Percentiles rank a stretch among this genome's conserved stretches.
phyloP scores from a whole-genome alignment of 2,113 vertebrate species.

The Mobula birostris region DNA sequence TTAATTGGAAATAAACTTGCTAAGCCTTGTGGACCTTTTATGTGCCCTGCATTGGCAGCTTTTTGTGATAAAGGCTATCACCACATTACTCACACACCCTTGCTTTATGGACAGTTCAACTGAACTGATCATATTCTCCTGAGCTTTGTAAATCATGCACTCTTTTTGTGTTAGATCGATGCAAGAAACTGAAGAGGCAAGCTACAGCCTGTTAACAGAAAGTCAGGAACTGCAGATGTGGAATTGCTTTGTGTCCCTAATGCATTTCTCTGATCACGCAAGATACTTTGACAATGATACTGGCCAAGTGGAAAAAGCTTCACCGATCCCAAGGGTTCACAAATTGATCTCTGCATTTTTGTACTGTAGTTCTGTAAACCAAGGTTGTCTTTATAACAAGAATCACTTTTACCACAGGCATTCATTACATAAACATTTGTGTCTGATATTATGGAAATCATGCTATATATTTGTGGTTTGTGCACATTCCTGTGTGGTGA shows the following conservation, averaged over 20 bases:
- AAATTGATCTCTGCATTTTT: slow-evolving; percentile 36
- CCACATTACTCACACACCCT: background rate
- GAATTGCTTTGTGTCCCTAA: slow-evolving; percentile 15
- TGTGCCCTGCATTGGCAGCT: no score
- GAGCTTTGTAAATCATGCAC: background rate
- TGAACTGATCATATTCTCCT: slow-evolving; percentile 5
- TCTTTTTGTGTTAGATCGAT: background rate
- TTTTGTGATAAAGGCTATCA: background rate
- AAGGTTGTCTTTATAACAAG: slow-evolving; percentile 31
- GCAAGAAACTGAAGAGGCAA: background rate
- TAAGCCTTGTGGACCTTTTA: no score
- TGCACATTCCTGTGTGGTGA: slow-evolving; percentile 32
- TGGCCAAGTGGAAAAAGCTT: slow-evolving; percentile 37
- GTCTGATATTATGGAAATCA: slow-evolving; percentile 37
- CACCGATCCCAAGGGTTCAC: slow-evolving; percentile 32
- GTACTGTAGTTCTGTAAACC: slow-evolving; percentile 31
- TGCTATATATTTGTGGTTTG: slow-evolving; percentile 29
- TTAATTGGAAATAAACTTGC: no score
- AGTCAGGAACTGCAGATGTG: slow-evolving; percentile 31
- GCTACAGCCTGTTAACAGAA: slow-evolving; percentile 16
- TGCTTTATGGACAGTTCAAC: background rate
- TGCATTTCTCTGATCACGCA: slow-evolving; percentile 27
- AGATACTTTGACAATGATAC: slow-evolving; percentile 31
- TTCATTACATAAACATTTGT: slow-evolving; percentile 34
- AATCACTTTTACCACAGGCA: slow-evolving; percentile 37